Percentiles rank a stretch among this genome's conserved stretches.
phyloP scores from a whole-genome alignment of 2,888 invertebrate genomes.

The Dorcus parallelipipedus region DNA sequence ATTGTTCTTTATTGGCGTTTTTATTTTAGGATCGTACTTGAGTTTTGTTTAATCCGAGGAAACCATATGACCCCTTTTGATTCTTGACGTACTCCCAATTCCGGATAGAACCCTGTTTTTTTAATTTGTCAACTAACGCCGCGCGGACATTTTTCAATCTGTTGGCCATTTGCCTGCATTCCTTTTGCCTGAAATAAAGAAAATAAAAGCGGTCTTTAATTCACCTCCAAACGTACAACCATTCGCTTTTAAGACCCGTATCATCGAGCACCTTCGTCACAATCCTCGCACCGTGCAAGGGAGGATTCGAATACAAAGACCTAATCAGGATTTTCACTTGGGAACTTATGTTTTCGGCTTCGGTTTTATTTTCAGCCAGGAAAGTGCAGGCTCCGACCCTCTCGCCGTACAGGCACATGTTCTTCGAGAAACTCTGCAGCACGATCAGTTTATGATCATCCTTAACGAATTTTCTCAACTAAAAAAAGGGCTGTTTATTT shows the following conservation, averaged over 20 bases:
- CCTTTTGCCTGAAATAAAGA: constrained; percentile 50
- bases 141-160: constrained; percentile 88
- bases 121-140: constrained; percentile 70
- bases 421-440: constrained; percentile 95
- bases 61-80: constrained; percentile 99
- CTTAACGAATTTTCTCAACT: constrained; percentile 61
- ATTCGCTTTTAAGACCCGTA: constrained; percentile 63
- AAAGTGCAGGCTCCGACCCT: constrained; percentile 86
- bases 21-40: constrained; percentile 58
- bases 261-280: constrained; percentile 80
- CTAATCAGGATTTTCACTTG: constrained; percentile 94
- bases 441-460: constrained; percentile 85
- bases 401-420: constrained; percentile 93
- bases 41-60: constrained; percentile 84
- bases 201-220: background rate
- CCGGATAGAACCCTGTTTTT: constrained; percentile 75
- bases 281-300: constrained; percentile 88
- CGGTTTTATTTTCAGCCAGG: constrained; percentile 70
- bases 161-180: constrained; percentile 97
- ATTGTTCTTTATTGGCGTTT: background rate
- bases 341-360: constrained; percentile 81
- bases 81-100: constrained; percentile 95
- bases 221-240: constrained; percentile 63
- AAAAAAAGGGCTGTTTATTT: background rate
- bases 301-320: constrained; percentile 96